Conservation (phyloP, 2,888 invertebrate species). For the Lingula anatina region DNA sequence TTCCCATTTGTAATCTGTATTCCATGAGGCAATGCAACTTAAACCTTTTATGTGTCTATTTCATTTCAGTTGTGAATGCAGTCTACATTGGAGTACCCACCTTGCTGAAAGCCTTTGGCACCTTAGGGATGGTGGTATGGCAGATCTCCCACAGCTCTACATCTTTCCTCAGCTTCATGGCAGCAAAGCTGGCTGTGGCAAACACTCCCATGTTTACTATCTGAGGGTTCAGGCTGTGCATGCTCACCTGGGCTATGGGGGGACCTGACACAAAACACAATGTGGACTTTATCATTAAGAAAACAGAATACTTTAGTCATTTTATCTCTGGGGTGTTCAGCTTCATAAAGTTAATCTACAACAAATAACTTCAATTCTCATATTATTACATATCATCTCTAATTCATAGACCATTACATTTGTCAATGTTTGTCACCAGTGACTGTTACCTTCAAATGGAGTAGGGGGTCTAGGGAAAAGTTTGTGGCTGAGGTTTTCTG, state of each 20-base stretch:
- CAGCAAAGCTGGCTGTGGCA: constrained; percentile 43
- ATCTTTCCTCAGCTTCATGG: constrained; percentile 43
- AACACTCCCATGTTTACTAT: constrained; percentile 40
- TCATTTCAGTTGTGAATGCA: too few species aligned
- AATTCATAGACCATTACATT: background rate
- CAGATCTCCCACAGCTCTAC: constrained; percentile 49
- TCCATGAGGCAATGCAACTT: background rate
- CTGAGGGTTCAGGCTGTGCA: constrained; percentile 37
- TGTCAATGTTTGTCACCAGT: background rate
- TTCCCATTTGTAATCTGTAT: background rate
- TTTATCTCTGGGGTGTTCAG: background rate
- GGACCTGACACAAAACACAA: too few species aligned
- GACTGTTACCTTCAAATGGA: constrained; percentile 40
- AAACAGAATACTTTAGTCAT: too few species aligned
- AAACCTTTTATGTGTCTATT: too few species aligned
- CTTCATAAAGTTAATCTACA: background rate
- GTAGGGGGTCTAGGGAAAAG: constrained; percentile 46
- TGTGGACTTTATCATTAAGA: too few species aligned
- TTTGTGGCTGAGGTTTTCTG: constrained; percentile 39
- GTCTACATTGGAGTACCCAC: too few species aligned
- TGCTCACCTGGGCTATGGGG: constrained; percentile 37
- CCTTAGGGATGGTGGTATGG: constrained; percentile 39
- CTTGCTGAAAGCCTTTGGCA: constrained; percentile 48
- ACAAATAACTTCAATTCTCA: background rate
- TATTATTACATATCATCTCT: background rate